Conservation (phyloP, 2,797 vertebrate species). For the Phataginus tetradactyla region DNA sequence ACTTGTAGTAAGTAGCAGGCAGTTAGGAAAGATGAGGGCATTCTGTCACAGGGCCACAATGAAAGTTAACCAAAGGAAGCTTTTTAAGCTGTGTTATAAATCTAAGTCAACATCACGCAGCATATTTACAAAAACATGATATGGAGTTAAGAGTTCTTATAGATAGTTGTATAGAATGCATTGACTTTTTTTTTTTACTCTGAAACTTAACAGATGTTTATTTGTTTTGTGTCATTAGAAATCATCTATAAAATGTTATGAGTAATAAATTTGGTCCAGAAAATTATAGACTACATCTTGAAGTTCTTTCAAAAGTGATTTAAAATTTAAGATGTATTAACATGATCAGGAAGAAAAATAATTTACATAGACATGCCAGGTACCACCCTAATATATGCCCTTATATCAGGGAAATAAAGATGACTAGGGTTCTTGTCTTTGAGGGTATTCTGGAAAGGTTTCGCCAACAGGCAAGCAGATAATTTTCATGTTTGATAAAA, state of each 20-base stretch:
- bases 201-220: background rate
- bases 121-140: conserved; percentile 5
- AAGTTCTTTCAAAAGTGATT: background rate
- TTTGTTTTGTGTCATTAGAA: conserved; percentile 24
- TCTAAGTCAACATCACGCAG: background rate
- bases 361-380: background rate
- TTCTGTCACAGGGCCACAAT: conserved; percentile 4
- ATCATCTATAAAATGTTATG: background rate
- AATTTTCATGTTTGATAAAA: background rate
- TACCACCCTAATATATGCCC: background rate
- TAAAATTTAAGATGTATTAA: background rate
- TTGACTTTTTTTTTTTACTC: background rate
- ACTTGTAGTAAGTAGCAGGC: conserved; percentile 13
- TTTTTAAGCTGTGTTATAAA: conserved; percentile 8
- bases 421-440: background rate
- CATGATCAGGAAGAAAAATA: background rate
- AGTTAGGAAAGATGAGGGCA: background rate
- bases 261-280: background rate
- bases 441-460: background rate
- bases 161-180: background rate
- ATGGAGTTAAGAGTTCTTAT: background rate
- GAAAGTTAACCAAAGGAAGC: conserved; percentile 31
- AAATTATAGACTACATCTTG: background rate
- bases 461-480: background rate
- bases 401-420: background rate